Conservation (phyloP, 1,140 invertebrate species). For the Hylaeus anthracinus region DNA sequence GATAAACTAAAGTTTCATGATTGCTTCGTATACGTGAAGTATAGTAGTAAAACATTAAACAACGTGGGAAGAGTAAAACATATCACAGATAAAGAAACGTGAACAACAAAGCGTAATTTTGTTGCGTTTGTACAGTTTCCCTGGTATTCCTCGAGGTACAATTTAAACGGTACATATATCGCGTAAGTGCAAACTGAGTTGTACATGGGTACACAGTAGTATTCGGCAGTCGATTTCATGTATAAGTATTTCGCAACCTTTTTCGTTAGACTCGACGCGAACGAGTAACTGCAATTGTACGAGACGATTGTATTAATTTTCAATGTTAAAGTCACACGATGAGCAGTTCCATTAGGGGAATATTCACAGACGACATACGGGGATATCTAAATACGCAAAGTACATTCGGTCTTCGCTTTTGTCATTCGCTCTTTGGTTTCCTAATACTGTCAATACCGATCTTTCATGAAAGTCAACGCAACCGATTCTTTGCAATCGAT, state of each 20-base stretch:
- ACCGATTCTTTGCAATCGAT: too few relatives aligned
- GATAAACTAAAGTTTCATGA: constrained; percentile 25
- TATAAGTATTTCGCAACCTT: constrained; percentile 9
- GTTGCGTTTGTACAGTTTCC: background rate
- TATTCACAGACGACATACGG: background rate
- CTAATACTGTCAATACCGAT: constrained; percentile 9
- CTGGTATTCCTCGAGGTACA: background rate
- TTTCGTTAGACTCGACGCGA: background rate
- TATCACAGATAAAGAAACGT: constrained; percentile 21
- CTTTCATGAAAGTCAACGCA: background rate
- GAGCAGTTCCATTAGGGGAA: background rate
- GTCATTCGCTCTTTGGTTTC: background rate
- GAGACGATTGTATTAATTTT: constrained; percentile 37
- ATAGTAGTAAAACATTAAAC: background rate
- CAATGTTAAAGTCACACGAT: constrained; percentile 8
- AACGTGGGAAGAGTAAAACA: background rate
- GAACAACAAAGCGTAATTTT: background rate
- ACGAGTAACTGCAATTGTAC: constrained; percentile 21
- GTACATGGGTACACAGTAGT: background rate
- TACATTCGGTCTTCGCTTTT: background rate
- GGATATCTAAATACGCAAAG: background rate
- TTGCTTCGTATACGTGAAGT: background rate
- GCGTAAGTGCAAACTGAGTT: background rate
- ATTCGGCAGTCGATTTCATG: constrained; percentile 32
- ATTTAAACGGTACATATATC: background rate